Evolutionary conservation across 2,113 vertebrate genomes (phyloP).

Genomic region (Pseudorhombus dupliciocellatus): DNA sequence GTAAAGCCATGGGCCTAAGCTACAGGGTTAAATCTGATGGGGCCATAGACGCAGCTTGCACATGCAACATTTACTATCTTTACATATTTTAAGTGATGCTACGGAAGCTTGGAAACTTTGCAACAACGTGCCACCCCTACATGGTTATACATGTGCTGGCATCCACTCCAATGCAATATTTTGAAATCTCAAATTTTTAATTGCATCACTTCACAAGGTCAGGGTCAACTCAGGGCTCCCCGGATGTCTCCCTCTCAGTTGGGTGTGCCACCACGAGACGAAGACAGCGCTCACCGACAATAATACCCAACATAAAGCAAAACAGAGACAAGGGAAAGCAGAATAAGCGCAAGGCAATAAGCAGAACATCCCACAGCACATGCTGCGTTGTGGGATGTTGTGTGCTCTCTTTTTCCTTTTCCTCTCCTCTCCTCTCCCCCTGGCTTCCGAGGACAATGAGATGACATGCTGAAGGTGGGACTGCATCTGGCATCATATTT

Average conservation of each 20-base stretch:
- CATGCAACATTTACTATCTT: slow-evolving; percentile 6
- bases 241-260: slow-evolving; percentile 46
- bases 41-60: slow-evolving; percentile 12
- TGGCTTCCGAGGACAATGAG: slow-evolving; percentile 80
- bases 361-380: slow-evolving; percentile 68
- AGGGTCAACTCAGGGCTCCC: slow-evolving; percentile 61
- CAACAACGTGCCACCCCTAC: not conserved
- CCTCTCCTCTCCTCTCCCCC: slow-evolving; percentile 60
- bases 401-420: slow-evolving; percentile 42
- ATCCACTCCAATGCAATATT: not conserved
- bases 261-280: slow-evolving; percentile 41
- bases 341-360: slow-evolving; percentile 65
- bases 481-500: slow-evolving; percentile 84
- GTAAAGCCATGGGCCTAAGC: slow-evolving; percentile 14
- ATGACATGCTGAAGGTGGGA: slow-evolving; percentile 83
- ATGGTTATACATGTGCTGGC: not conserved
- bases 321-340: slow-evolving; percentile 54
- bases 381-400: slow-evolving; percentile 72
- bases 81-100: not conserved
- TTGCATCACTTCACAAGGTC: slow-evolving; percentile 55
- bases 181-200: slow-evolving; percentile 14
- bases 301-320: slow-evolving; percentile 50
- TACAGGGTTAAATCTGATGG: slow-evolving; percentile 13
- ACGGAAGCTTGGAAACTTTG: not conserved
- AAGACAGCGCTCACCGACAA: slow-evolving; percentile 2